Evolutionary conservation across 2,888 invertebrate genomes (phyloP), one percentile per base, ranked within the genome.

Genomic region (Hanleya hanleyi): DNA sequence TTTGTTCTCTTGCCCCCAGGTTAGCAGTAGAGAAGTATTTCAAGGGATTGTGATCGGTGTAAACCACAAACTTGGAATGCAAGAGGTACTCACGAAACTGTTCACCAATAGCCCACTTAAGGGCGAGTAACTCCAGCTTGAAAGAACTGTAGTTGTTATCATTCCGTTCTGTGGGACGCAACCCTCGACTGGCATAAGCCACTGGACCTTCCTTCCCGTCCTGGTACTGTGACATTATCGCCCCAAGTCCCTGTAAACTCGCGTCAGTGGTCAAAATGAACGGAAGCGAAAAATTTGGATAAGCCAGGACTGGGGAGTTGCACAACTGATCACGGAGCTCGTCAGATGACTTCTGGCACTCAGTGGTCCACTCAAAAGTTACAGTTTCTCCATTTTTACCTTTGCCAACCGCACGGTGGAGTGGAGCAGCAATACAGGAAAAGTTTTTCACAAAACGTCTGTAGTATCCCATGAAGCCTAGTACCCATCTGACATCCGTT

Each of bases 251-350:
- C 38, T 7, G 26, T 12, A 68, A 64, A 65, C 77, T 74, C 9
- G 79, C 82, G 72, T 83, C 79, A 15, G 75, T 78, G 57, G 81
- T 81, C 18, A 81, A 47, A 15, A 81, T 71, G 68, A 77, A 79
- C 12, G 35, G 36, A 1, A 50, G 71, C 15, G 74, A 47, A 22
- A 6, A 18, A 38, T 77, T 61, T n/a, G 74, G 78, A 51, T 68
- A 76, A 3, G 65, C 38, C 1, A 81, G 67, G 36, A 81, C 67
- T n/a, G 79, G 78, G 15, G 77, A 61, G 3, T 67, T 33, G 12
- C 51, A 37, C 0, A 80, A 36, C 4, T 33, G 37, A 1, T 68
- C 22, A n/a, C 74, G 72, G n/a, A 76, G 35, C 29, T 12, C 67
- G 36, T 74, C 66, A 67, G 81, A 81, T 50, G 74, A 49, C 12